Evolutionary conservation across 35 echinoderm and acorn worm species (phyloP).

Genomic region (Apostichopus californicus): DNA sequence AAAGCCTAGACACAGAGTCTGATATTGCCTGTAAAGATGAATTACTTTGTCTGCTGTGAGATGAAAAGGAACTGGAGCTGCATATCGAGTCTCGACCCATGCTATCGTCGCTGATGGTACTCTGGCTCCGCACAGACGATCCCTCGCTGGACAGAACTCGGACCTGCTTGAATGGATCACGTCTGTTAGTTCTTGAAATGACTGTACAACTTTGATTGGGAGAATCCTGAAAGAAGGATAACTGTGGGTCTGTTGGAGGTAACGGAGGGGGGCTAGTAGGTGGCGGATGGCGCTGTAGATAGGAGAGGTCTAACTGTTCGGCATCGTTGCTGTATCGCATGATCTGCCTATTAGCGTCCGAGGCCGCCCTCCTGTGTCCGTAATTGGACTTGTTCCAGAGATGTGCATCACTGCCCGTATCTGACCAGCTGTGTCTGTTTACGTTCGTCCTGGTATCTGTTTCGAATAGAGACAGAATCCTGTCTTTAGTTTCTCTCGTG

Average conservation of each 20-base stretch:
- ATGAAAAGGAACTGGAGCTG: conserved; percentile 26
- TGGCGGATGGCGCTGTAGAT: conserved; percentile 6
- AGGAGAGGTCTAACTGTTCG: conserved; percentile 30
- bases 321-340: conserved; percentile 47
- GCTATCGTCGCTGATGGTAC: conserved; percentile 46
- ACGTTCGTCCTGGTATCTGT: neutral
- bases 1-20: neutral
- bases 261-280: conserved; percentile 2
- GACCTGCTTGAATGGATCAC: neutral
- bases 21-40: neutral
- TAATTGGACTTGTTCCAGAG: neutral
- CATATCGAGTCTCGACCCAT: conserved; percentile 48
- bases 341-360: conserved; percentile 19
- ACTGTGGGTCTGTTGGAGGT: neutral
- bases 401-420: neutral
- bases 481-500: conserved; percentile 28
- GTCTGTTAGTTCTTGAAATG: neutral
- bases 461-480: conserved; percentile 14
- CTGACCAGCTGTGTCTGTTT: conserved; percentile 30
- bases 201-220: neutral
- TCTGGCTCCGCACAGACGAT: conserved; percentile 22
- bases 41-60: conserved; percentile 39
- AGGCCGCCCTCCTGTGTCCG: neutral
- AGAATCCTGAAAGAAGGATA: neutral
- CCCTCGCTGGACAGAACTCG: conserved; percentile 32